A percentile compares a stretch with the other conserved stretches of the same genome.
These are phyloP conservation scores for Chionoecetes opilio DNA, from an alignment of 1,140 invertebrate species.

Conservation along the genomic window DNA sequence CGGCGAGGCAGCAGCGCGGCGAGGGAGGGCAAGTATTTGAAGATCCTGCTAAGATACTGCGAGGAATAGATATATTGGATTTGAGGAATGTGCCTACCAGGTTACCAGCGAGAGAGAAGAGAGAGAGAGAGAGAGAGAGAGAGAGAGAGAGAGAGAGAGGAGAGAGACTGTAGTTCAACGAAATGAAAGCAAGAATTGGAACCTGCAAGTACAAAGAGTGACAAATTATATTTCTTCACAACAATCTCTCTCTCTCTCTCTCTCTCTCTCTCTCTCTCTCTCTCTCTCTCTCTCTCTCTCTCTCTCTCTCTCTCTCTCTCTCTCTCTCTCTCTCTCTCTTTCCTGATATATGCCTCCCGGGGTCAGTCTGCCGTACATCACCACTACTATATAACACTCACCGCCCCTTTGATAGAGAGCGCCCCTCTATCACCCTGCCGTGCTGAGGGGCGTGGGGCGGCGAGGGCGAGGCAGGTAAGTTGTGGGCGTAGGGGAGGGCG, in stretches of 20 bases:
- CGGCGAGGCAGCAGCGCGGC: neutral
- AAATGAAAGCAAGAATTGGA: too few species aligned
- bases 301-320: too few species aligned
- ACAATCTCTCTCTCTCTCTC: neutral
- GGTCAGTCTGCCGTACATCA: neutral
- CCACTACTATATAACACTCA: neutral
- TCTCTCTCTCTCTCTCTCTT: too few species aligned
- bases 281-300: too few species aligned
- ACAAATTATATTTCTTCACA: neutral
- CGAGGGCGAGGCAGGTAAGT: neutral
- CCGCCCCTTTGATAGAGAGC: neutral
- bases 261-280: neutral
- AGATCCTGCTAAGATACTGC: neutral
- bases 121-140: too few species aligned
- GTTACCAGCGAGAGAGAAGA: neutral
- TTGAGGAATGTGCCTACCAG: neutral
- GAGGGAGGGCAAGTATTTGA: slow-evolving; percentile 1
- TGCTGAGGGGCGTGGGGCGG: neutral
- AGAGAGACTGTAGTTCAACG: too few species aligned
- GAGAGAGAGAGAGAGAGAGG: too few species aligned
- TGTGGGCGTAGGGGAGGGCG: neutral
- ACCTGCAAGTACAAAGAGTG: neutral
- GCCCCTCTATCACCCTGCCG: neutral
- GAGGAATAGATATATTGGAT: slow-evolving; percentile 9
- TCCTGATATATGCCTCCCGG: too few species aligned